Base-by-base conservation (phyloP, 2,888 invertebrate species). In the Coelogynopora nodosa region DNA sequence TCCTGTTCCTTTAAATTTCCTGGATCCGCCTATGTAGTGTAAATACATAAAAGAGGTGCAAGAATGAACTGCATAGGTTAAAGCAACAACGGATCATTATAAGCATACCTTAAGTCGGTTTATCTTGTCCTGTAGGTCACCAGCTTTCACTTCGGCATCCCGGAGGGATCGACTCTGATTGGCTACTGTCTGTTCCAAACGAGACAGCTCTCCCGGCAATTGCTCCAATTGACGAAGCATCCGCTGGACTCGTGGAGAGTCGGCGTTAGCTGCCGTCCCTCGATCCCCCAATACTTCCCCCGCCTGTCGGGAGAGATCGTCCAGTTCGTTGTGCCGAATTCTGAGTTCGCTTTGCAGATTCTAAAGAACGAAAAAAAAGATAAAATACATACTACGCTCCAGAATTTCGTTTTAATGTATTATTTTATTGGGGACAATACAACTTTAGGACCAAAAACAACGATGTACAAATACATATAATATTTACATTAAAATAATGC, bases 41-140 rank as follows among this genome's bases (percentile, higher is more conserved):
- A n/a, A n/a, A n/a, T n/a, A n/a, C n/a, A n/a, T n/a, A n/a, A n/a
- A n/a, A n/a, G n/a, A n/a, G n/a, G n/a, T n/a, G n/a, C n/a, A n/a
- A n/a, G n/a, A n/a, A n/a, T n/a, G n/a, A n/a, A n/a, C n/a, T n/a
- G n/a, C n/a, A n/a, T n/a, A n/a, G n/a, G n/a, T n/a, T n/a, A n/a
- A n/a, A n/a, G n/a, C n/a, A n/a, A 18, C 49, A 49, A 49, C 49
- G 18, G 5, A 49, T 10, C 5, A 49, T 49, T 18, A 18, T 5
- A 49, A 49, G 5, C 49, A 18, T 23, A 74, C 74, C 74, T 23
- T 74, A 5, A 74, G 18, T 26, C 74, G 5, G 23, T 23, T 74
- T 10, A 74, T 74, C 74, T 74, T 74, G 74, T 74, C 74, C 23
- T 74, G 74, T 23, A 74, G 95, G 23, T 74, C 74, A 18, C 74